Conservation (phyloP, 2,888 invertebrate species). For the Tetheella fluctuosa region DNA sequence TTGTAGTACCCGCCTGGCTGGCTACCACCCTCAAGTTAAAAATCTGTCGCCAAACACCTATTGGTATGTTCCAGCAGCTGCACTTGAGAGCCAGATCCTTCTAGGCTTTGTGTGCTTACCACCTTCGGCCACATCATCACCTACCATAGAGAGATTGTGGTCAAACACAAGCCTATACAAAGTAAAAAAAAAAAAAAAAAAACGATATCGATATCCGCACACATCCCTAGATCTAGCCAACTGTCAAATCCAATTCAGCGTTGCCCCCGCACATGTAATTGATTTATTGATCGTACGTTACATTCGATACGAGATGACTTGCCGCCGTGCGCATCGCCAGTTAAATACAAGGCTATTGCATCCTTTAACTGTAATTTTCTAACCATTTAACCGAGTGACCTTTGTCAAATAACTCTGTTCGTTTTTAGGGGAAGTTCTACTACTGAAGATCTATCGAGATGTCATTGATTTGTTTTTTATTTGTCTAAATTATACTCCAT, state of each 20-base stretch:
- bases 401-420: conserved; percentile 31
- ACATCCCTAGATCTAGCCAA: conserved; percentile 70
- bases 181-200: too few relatives aligned
- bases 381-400: conserved; percentile 78
- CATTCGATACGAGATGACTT: conserved; percentile 78
- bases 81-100: too few relatives aligned
- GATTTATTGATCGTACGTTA: conserved; percentile 84
- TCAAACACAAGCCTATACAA: too few relatives aligned
- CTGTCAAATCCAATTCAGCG: conserved; percentile 83
- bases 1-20: too few relatives aligned
- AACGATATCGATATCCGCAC: conserved; percentile 29
- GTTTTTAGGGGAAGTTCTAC: neutral
- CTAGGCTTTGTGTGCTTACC: too few relatives aligned
- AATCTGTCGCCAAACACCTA: too few relatives aligned
- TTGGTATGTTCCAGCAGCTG: too few relatives aligned
- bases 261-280: conserved; percentile 81
- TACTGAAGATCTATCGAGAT: neutral
- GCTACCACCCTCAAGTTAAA: too few relatives aligned
- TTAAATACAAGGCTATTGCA: conserved; percentile 58
- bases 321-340: conserved; percentile 46
- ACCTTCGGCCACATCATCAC: too few relatives aligned
- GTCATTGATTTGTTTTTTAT: neutral
- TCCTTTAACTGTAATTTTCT: conserved; percentile 58
- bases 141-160: too few relatives aligned
- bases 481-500: neutral